These are phyloP conservation scores for Priocnemis perturbator DNA, from an alignment of 2,888 invertebrate species.

Conservation along the genomic window DNA sequence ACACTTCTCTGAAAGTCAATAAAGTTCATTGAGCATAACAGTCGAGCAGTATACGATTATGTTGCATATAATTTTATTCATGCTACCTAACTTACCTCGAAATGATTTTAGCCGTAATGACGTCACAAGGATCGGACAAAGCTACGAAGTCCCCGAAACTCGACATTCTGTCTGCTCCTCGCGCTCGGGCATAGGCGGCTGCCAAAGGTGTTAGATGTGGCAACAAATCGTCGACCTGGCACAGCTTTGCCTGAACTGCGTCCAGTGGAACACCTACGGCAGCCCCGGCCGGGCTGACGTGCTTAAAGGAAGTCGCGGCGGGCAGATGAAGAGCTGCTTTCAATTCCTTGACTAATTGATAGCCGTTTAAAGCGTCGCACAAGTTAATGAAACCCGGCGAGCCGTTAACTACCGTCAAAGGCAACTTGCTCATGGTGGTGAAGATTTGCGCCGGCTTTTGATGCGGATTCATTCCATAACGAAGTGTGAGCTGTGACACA, in stretches of 20 bases:
- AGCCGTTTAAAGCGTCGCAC: slow-evolving; percentile 97
- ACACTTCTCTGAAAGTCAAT: slow-evolving; percentile 83
- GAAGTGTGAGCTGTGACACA: slow-evolving; percentile 86
- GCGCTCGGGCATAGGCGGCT: slow-evolving; percentile 94
- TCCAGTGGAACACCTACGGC: slow-evolving; percentile 91
- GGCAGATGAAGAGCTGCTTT: slow-evolving; percentile 87
- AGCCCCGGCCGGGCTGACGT: slow-evolving; percentile 98
- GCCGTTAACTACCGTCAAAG: slow-evolving; percentile 92
- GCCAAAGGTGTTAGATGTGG: slow-evolving; percentile 88
- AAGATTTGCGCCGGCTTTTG: slow-evolving; percentile 97
- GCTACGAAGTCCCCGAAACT: slow-evolving; percentile 99
- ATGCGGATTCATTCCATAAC: slow-evolving; percentile 99
- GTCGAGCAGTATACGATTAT: slow-evolving; percentile 3
- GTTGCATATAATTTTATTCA: neutral
- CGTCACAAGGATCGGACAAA: slow-evolving; percentile 93
- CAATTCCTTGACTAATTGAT: slow-evolving; percentile 95
- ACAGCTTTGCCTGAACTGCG: slow-evolving; percentile 87
- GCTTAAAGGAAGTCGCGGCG: slow-evolving; percentile 98
- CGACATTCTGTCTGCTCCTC: slow-evolving; percentile 99
- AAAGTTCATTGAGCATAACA: no score
- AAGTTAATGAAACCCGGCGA: slow-evolving; percentile 98
- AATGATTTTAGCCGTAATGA: slow-evolving; percentile 92
- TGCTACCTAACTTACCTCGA: slow-evolving; percentile 77
- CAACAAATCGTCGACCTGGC: slow-evolving; percentile 93
- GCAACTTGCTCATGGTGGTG: slow-evolving; percentile 86